Evolutionary conservation across 2,888 invertebrate genomes (phyloP), one percentile per base, ranked within the genome.

Genomic region (Pristionchus exspectatus): DNA sequence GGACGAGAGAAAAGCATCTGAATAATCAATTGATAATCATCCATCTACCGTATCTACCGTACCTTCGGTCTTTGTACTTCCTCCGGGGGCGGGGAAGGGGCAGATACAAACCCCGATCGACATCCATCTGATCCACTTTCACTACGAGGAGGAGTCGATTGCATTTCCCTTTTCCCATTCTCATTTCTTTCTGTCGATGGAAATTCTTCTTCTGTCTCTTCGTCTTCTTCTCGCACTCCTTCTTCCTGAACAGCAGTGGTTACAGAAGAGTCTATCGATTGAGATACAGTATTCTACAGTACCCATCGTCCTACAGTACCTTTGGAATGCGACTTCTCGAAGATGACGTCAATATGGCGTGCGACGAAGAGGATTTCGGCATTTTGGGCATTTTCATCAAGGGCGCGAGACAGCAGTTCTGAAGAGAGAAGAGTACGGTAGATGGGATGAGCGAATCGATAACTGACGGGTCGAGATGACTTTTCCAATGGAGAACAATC

Each of bases 131-230:
- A 14, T 50, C 44, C 38, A 83, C 56, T 83, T n/a, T 84, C 44
- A 89, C 10, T 81, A 14, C 83, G 56, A 4, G 91, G 90, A 84
- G 90, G 72, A 16, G 91, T 90, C 72, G 91, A 83, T 44, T 91
- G 91, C 91, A 93, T 91, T 24, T 90, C 92, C 44, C 94, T 91
- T 88, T 94, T 94, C 77, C 94, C 94, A 90, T 93, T 93, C 77
- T 90, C 92, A 89, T 94, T 94, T 38, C 92, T 87, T n/a, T 90
- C 90, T 50, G 89, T 77, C 56, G 92, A 90, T 54, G 91, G 85
- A 83, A 66, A 88, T 12, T 85, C 66, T 16, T 83, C 87, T 30
- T 90, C 90, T 24, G 18, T 69, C 44, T 66, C 87, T 24, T 85
- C 85, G 50, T 87, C 87, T 18, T 87, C 87, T 69, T 87, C 87